A percentile compares a stretch with the other conserved stretches of the same genome.
Evolutionary conservation across 2,888 invertebrate species (phyloP).

Genomic region (Pandemis heparana): DNA sequence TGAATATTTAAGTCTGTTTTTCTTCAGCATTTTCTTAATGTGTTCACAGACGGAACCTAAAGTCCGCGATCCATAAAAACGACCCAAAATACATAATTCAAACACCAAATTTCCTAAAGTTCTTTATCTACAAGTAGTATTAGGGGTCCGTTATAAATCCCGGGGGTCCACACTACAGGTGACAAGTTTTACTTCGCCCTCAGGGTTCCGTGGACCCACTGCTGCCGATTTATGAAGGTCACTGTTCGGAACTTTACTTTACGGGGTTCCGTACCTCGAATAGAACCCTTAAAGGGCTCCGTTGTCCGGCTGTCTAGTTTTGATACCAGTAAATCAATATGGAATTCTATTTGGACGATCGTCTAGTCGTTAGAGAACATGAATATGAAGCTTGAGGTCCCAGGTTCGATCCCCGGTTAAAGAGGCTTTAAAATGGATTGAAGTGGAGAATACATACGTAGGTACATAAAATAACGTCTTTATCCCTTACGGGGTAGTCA

Average conservation of each 20-base stretch:
- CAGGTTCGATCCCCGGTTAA: too few relatives aligned
- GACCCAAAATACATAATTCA: conserved; percentile 38
- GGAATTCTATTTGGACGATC: too few relatives aligned
- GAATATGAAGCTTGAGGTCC: too few relatives aligned
- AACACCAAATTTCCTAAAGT: conserved; percentile 39
- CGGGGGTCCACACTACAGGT: conserved; percentile 43
- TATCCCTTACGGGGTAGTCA: too few relatives aligned
- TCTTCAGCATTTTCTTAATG: background rate
- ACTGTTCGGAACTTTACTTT: conserved; percentile 12
- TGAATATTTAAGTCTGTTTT: too few relatives aligned
- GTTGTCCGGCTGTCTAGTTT: background rate
- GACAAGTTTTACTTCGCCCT: conserved; percentile 47
- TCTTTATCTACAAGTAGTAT: conserved; percentile 42
- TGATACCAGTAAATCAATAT: background rate
- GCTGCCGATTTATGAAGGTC: conserved; percentile 39
- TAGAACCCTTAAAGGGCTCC: too few relatives aligned
- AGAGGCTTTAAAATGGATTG: too few relatives aligned
- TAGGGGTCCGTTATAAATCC: conserved; percentile 42
- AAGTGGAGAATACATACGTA: too few relatives aligned
- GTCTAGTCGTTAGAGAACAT: too few relatives aligned
- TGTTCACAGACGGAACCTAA: background rate
- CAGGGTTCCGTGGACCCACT: conserved; percentile 19
- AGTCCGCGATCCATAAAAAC: conserved; percentile 6
- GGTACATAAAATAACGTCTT: too few relatives aligned
- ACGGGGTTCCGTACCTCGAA: background rate